Evolutionary conservation across 1,140 invertebrate species (phyloP), one percentile per base, ranked within the genome.

Genomic region (Phthorimaea operculella): DNA sequence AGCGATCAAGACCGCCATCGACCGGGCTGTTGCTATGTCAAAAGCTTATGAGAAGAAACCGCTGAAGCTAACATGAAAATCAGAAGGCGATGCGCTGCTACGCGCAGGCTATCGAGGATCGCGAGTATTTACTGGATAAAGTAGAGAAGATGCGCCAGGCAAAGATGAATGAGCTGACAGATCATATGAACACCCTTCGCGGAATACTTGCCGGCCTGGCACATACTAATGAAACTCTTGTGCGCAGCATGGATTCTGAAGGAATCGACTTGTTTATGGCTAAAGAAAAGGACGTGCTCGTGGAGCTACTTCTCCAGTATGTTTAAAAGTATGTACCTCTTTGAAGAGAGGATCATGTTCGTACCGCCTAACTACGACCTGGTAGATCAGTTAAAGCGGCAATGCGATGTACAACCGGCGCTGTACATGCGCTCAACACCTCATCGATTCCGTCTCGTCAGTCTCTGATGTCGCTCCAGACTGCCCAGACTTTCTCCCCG

Each of bases 71-170:
- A 81, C 57, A 82, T 89, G 47, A 87, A 90, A 60, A 86, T 90
- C 49, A 83, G 84, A 18, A 90, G 63, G 86, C 88, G 4, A 89
- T 87, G 80, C 86, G 83, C 12, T 87, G 87, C 60, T 89, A 86
- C 74, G 90, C 87, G 67, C 89, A 87, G 66, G 92, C 92, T 15
- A 86, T 96, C 18, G 93, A 96, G 83, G 91, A 93, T 64, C 87
- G 94, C 10, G 93, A 96, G 47, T 92, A 94, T 64, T 83, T 97
- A 1, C 75, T 96, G 15, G 88, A 88, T 50, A 89, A 90, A 68
- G 90, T 96, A 5, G 93, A 96, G 66, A 92, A 91, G 70, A 89
- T 93, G 61, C 88, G 92, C 14, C 87, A 90, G 59, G 85, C 90
- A 8, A 95, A 95, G 78, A 85, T 90, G 57, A 88, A 88, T 65